phyloP scores from a whole-genome alignment of 2,888 invertebrate species.

The Linnaemya vulpina region DNA sequence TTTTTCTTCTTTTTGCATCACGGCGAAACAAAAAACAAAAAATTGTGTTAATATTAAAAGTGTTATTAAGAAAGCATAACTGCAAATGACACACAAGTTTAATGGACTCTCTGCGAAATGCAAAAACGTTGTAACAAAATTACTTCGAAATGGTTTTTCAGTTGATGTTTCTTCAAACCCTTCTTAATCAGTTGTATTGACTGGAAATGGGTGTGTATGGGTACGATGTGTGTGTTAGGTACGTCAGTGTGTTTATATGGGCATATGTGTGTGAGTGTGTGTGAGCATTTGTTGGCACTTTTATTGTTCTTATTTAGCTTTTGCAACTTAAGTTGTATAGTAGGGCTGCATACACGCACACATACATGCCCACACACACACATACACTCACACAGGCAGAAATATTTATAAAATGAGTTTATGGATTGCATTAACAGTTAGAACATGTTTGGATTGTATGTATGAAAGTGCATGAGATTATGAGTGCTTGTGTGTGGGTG shows the following conservation, averaged over 20 bases:
- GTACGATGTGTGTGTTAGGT: too few species aligned
- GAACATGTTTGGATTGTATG: background rate
- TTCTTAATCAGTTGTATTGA: conserved; percentile 10
- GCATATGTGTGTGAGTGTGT: background rate
- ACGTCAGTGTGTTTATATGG: background rate
- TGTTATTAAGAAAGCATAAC: conserved; percentile 69
- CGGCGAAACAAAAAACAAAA: background rate
- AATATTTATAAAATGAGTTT: background rate
- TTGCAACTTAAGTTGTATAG: conserved; percentile 4
- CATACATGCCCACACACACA: background rate
- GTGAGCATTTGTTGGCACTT: background rate
- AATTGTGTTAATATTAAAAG: conserved; percentile 23
- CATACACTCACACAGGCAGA: background rate
- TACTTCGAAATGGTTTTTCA: background rate
- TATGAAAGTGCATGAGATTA: too few species aligned
- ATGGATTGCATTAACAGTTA: conserved; percentile 19
- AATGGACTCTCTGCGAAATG: conserved; percentile 62
- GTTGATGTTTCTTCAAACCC: background rate
- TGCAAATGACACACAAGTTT: conserved; percentile 63
- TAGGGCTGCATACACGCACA: background rate
- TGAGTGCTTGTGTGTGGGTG: too few species aligned
- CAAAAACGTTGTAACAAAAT: conserved; percentile 3
- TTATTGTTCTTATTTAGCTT: conserved; percentile 42
- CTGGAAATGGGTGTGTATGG: background rate
- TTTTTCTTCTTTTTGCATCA: too few species aligned